Conservation (phyloP, 2,888 invertebrate genomes). For the Neoscelio sp. region DNA sequence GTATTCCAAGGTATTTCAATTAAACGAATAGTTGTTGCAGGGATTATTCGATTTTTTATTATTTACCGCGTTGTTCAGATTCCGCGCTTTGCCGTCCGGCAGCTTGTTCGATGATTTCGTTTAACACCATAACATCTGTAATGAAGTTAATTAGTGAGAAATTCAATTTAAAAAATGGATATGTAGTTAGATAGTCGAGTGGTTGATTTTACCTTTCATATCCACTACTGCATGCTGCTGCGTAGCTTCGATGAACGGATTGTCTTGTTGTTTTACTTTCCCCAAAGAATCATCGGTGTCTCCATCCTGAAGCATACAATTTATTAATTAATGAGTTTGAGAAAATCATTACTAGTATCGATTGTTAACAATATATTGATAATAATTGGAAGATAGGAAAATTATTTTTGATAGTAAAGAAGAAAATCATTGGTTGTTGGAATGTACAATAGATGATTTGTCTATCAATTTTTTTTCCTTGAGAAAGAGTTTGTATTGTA, state of each 20-base stretch:
- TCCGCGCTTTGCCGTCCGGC: slow-evolving; percentile 94
- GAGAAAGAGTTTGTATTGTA: too few species aligned
- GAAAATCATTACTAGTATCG: too few species aligned
- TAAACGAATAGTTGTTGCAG: too few species aligned
- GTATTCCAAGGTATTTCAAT: too few species aligned
- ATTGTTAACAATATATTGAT: too few species aligned
- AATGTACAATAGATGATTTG: too few species aligned
- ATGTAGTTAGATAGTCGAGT: neutral
- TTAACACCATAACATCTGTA: slow-evolving; percentile 97
- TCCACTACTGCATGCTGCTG: slow-evolving; percentile 96
- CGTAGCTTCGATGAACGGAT: slow-evolving; percentile 94
- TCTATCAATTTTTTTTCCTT: too few species aligned
- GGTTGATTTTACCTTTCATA: slow-evolving; percentile 91
- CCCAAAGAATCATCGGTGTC: slow-evolving; percentile 92
- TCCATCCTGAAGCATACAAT: slow-evolving; percentile 91
- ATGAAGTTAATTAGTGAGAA: slow-evolving; percentile 7
- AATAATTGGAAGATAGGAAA: too few species aligned
- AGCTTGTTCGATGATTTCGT: slow-evolving; percentile 98
- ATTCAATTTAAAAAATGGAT: neutral
- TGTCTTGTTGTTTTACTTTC: slow-evolving; percentile 94
- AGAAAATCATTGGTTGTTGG: too few species aligned
- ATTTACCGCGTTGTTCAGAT: slow-evolving; percentile 94
- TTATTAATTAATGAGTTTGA: too few species aligned
- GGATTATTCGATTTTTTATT: neutral
- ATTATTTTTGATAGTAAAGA: too few species aligned